Evolutionary conservation across 1,140 invertebrate species (phyloP).

Genomic region (Plodia interpunctella): DNA sequence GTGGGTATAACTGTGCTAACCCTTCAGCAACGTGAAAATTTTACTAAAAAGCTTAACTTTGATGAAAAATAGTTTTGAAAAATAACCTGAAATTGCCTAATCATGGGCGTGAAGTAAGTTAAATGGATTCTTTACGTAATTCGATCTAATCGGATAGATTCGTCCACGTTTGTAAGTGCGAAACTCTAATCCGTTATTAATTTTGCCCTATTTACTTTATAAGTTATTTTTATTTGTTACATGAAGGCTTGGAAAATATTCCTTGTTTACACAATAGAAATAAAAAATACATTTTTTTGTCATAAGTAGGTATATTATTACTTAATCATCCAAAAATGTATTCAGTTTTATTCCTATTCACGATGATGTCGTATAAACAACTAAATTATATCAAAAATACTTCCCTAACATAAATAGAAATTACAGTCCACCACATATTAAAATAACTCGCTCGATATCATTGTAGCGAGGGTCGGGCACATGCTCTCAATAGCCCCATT

Average conservation of each 20-base stretch:
- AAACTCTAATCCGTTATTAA: background rate
- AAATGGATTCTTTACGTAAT: slow-evolving; percentile 31
- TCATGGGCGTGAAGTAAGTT: slow-evolving; percentile 33
- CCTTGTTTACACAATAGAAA: too few species aligned
- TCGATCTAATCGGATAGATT: slow-evolving; percentile 23
- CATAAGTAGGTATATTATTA: too few species aligned
- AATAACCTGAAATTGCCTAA: slow-evolving; percentile 44
- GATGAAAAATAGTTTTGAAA: too few species aligned
- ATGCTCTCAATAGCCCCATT: slow-evolving; percentile 1
- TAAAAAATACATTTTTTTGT: too few species aligned
- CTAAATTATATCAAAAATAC: background rate
- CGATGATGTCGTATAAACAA: too few species aligned
- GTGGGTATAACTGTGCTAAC: too few species aligned
- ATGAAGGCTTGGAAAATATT: background rate
- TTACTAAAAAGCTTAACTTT: too few species aligned
- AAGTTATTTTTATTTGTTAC: background rate
- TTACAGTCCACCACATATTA: background rate
- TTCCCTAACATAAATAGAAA: background rate
- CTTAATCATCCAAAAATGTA: too few species aligned
- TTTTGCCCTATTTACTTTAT: background rate
- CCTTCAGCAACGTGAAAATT: too few species aligned
- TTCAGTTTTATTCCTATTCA: too few species aligned
- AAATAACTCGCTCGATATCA: background rate
- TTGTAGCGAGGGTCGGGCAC: background rate
- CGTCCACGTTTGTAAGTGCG: background rate